Percentiles rank a stretch among this genome's conserved stretches.
These are phyloP conservation scores for Parambassis ranga DNA, from an alignment of 2,797 vertebrate genomes.

Conservation along the genomic window DNA sequence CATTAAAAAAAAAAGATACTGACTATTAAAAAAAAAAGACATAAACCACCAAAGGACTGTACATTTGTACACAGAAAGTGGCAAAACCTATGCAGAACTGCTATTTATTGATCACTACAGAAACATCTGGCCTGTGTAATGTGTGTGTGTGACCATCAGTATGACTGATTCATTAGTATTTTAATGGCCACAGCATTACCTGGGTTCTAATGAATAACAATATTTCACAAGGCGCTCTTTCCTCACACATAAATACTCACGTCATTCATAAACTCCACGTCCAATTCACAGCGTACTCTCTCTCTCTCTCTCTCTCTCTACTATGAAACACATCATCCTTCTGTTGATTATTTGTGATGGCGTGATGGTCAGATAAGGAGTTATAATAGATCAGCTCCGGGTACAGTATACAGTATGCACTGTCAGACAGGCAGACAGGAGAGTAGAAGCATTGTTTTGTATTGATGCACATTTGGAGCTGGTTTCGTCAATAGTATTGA, in stretches of 20 bases:
- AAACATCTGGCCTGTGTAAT: not conserved
- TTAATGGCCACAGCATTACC: conserved; percentile 4
- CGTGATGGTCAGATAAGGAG: too few relatives aligned
- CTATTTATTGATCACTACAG: not conserved
- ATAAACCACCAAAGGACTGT: conserved; percentile 55
- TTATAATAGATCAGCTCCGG: too few relatives aligned
- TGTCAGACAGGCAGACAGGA: too few relatives aligned
- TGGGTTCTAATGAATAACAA: not conserved
- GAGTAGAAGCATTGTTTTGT: too few relatives aligned
- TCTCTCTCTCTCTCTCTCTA: not conserved
- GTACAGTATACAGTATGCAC: too few relatives aligned
- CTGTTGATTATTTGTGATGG: not conserved
- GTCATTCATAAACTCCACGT: conserved; percentile 21
- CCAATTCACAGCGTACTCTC: not conserved
- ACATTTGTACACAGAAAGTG: conserved; percentile 69
- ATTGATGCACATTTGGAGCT: too few relatives aligned
- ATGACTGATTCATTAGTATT: conserved; percentile 1
- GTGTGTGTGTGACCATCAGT: not conserved
- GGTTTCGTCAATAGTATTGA: too few relatives aligned
- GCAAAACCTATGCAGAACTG: conserved; percentile 3
- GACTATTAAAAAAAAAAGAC: conserved; percentile 30
- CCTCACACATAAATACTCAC: conserved; percentile 52
- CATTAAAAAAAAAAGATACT: conserved; percentile 2
- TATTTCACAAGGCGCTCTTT: conserved; percentile 6
- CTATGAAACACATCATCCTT: conserved; percentile 14